A percentile compares a stretch with the other conserved stretches of the same genome.
Evolutionary conservation across 2,888 invertebrate genomes (phyloP).

Genomic region (Horisme vitalbata): DNA sequence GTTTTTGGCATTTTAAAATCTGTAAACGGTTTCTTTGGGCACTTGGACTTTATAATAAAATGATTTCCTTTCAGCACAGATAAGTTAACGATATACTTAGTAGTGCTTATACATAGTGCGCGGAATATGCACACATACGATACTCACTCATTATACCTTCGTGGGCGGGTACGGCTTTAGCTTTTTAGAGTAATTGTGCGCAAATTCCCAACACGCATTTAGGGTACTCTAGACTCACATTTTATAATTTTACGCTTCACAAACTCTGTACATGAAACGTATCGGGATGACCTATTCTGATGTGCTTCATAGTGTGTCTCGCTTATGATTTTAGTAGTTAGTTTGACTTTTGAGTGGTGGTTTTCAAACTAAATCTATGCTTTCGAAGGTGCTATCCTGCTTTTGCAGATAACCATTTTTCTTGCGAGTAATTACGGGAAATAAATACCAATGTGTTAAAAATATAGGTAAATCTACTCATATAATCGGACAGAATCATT

Average conservation of each 20-base stretch:
- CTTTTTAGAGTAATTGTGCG: constrained; percentile 32
- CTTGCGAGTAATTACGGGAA: constrained; percentile 28
- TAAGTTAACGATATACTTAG: constrained; percentile 32
- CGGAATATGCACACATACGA: constrained; percentile 35
- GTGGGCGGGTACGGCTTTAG: constrained; percentile 21
- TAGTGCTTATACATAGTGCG: constrained; percentile 38
- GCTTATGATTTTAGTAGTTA: constrained; percentile 78
- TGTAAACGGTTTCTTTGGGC: constrained; percentile 5
- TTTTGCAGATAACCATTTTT: constrained; percentile 22
- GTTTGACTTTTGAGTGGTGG: constrained; percentile 74
- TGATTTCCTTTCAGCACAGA: constrained; percentile 17
- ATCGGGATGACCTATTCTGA: constrained; percentile 46
- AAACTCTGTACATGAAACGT: constrained; percentile 58
- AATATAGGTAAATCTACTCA: constrained; percentile 12
- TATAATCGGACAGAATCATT: constrained; percentile 14
- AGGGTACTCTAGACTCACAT: constrained; percentile 34
- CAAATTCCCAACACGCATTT: constrained; percentile 35
- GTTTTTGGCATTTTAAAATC: constrained; percentile 13
- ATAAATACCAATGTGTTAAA: constrained; percentile 18
- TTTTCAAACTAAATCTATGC: constrained; percentile 67
- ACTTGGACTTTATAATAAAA: constrained; percentile 1
- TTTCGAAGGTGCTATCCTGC: constrained; percentile 53
- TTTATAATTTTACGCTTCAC: constrained; percentile 58
- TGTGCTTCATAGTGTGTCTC: constrained; percentile 61
- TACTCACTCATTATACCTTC: constrained; percentile 18